phyloP scores from a whole-genome alignment of 2,888 invertebrate species.

The Drosophila nigritarsus region DNA sequence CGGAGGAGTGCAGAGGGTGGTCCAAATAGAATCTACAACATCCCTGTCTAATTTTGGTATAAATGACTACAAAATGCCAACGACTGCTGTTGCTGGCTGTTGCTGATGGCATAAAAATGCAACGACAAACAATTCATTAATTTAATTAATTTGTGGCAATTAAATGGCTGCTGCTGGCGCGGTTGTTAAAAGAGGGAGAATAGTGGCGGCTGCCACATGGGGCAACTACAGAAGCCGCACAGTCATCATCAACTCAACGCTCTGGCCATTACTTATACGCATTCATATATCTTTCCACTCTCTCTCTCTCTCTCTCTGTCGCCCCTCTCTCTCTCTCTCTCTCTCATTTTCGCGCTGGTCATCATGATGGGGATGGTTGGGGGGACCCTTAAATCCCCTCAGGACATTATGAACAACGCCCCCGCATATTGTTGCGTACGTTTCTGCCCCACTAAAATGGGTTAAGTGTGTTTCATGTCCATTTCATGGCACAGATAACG shows the following conservation, averaged over 20 bases:
- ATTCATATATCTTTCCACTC: conserved; percentile 13
- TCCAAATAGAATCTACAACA: not conserved
- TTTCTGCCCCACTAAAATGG: conserved; percentile 45
- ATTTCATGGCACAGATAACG: conserved; percentile 34
- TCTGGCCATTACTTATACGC: conserved; percentile 45
- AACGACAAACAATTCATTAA: conserved; percentile 82
- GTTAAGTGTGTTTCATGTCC: conserved; percentile 50
- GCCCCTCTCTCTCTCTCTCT: not conserved
- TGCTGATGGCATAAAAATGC: conserved; percentile 54
- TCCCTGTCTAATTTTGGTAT: conserved; percentile 44
- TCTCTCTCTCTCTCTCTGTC: not conserved
- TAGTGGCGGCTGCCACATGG: conserved; percentile 38
- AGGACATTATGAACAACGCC: conserved; percentile 40
- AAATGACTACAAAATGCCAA: conserved; percentile 53
- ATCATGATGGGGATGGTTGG: conserved; percentile 23
- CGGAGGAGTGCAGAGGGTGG: not conserved
- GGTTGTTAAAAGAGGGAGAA: not conserved
- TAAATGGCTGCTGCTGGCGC: conserved; percentile 60
- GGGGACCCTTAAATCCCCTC: conserved; percentile 37
- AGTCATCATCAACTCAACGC: conserved; percentile 65
- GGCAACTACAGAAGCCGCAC: conserved; percentile 40
- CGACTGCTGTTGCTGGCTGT: conserved; percentile 3
- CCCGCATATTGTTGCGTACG: conserved; percentile 9
- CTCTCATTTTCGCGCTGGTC: conserved; percentile 19
- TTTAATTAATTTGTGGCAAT: conserved; percentile 83